These are phyloP conservation scores for Conger conger DNA, from an alignment of 2,113 vertebrate species.

Conservation along the genomic window DNA sequence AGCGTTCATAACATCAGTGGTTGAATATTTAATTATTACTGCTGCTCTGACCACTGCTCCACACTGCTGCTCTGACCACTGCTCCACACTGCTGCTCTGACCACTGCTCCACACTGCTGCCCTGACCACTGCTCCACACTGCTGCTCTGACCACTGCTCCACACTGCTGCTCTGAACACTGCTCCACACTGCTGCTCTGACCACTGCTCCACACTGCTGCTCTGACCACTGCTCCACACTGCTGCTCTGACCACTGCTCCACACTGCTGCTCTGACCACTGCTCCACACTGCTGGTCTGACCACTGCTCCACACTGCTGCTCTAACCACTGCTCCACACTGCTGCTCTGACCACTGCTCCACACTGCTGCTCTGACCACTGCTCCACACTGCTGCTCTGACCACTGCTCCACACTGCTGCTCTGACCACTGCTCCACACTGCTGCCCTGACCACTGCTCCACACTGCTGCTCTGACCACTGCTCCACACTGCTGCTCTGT, in stretches of 20 bases:
- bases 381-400: constrained; percentile 6
- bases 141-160: constrained; percentile 3
- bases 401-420: not conserved
- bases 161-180: not conserved
- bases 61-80: not conserved
- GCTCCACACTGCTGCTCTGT: not conserved
- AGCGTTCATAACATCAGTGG: not conserved
- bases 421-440: not conserved
- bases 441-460: not conserved
- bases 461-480: not conserved
- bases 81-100: not conserved
- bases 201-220: not conserved
- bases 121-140: not conserved
- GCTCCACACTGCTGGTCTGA: not conserved
- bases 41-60: not conserved
- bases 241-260: not conserved
- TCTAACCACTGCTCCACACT: not conserved
- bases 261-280: constrained; percentile 1
- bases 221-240: not conserved
- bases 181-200: not conserved
- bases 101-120: constrained; percentile 3
- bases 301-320: not conserved
- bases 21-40: not conserved
- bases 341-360: not conserved
- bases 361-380: constrained; percentile 2